Base-by-base conservation (phyloP, 1,140 invertebrate species). In the Leptonema lineaticorne region DNA sequence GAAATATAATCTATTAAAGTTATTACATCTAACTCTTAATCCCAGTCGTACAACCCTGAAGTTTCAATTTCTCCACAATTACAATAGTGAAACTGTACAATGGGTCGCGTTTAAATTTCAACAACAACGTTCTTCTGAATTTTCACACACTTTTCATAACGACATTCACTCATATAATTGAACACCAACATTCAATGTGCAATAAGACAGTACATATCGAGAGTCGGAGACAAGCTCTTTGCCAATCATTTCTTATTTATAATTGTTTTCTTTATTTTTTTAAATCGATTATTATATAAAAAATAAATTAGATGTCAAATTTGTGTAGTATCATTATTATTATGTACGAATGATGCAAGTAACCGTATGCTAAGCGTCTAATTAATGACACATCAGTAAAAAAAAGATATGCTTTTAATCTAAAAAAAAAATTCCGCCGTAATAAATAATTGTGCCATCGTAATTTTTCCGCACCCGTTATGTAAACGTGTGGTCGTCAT, bases 131-230 rank as follows among this genome's bases (percentile, higher is more conserved):
- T 1, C 16, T 14, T 41, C 2, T 14, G 37, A 3, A 41, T 41
- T 41, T 53, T 53, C 50, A 24, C 50, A 53, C 50, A 53, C 50
- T 53, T 53, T 53, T 53, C 50, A 53, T 53, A 53, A 53, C n/a
- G 22, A 48, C 46, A 20, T 48, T 48, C 16, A 8, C 11, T 20
- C 24, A 11, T 20, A 20, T 6, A 6, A 6, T 11, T 33, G 30
- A 7, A 24, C 22, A 18, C 20, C 16, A 20, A 18, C 20, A 20
- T 18, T 20, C n/a, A 22, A 53, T 53, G 50, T 53, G 50, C 20
- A n/a, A n/a, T n/a, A n/a, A n/a, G n/a, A n/a, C n/a, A n/a, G n/a
- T n/a, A n/a, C n/a, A n/a, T n/a, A n/a, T n/a, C n/a, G n/a, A n/a
- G n/a, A n/a, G n/a, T n/a, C n/a, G n/a, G 50, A 53, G 37, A 41